phyloP scores from a whole-genome alignment of 2,113 vertebrate species.

The Dissostichus mawsoni region DNA sequence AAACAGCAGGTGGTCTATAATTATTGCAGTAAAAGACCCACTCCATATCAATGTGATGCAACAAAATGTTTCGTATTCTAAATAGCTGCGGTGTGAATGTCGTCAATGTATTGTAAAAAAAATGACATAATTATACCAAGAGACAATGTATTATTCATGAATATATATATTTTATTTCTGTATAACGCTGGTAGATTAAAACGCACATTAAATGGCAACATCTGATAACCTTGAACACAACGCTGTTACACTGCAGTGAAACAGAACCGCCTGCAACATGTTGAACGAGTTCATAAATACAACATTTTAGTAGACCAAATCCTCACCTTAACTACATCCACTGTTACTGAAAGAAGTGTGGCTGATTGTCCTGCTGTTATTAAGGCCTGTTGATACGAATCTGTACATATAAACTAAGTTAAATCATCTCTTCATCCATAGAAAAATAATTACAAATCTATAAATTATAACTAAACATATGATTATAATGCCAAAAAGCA shows the following conservation, averaged over 20 bases:
- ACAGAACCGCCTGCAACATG: slow-evolving; percentile 4
- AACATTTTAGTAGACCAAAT: not conserved
- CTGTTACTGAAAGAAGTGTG: not conserved
- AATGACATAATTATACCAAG: not conserved
- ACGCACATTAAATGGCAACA: slow-evolving; percentile 20
- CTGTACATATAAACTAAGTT: not conserved
- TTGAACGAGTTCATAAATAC: slow-evolving; percentile 39
- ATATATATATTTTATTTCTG: slow-evolving; percentile 65
- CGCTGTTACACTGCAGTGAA: slow-evolving; percentile 15
- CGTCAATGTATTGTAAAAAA: not conserved
- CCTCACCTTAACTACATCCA: not conserved
- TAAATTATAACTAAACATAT: slow-evolving; percentile 56
- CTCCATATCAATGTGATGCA: no score
- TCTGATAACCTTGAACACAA: slow-evolving; percentile 4
- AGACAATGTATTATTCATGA: slow-evolving; percentile 10
- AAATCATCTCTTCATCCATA: slow-evolving; percentile 22
- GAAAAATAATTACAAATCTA: slow-evolving; percentile 53
- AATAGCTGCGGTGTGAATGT: not conserved
- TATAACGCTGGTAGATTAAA: slow-evolving; percentile 45
- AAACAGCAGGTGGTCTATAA: no score
- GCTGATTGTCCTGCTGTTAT: slow-evolving; percentile 60
- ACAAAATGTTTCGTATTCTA: no score
- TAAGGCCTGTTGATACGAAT: slow-evolving; percentile 25
- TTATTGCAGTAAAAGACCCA: no score
- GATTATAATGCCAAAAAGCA: slow-evolving; percentile 40